A percentile compares a stretch with the other conserved stretches of the same genome.
Evolutionary conservation across 2,113 vertebrate genomes (phyloP).

Genomic region (Zosterops pallidus): DNA sequence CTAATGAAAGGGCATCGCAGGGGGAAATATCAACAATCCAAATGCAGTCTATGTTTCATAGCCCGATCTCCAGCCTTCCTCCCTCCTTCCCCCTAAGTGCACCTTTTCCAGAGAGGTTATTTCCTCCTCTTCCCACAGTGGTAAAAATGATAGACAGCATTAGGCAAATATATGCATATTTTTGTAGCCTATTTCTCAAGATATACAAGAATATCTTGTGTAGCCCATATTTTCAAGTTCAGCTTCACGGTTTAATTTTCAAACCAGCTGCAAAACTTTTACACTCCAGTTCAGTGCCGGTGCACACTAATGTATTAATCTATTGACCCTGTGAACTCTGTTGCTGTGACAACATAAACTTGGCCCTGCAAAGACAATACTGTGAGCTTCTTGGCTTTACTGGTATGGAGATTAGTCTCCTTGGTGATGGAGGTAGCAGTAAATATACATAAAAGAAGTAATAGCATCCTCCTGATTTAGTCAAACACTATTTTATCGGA

Average conservation of each 20-base stretch:
- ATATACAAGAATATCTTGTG: neutral
- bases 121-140: neutral
- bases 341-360: slow-evolving; percentile 75
- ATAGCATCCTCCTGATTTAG: slow-evolving; percentile 20
- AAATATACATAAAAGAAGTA: slow-evolving; percentile 65
- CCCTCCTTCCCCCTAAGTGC: neutral
- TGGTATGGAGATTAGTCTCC: slow-evolving; percentile 72
- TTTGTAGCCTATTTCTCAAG: neutral
- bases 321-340: slow-evolving; percentile 47
- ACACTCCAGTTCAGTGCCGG: neutral
- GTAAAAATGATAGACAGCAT: neutral
- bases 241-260: slow-evolving; percentile 9
- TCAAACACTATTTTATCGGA: slow-evolving; percentile 9
- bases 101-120: neutral
- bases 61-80: neutral
- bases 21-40: slow-evolving; percentile 40
- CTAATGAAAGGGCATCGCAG: slow-evolving; percentile 21
- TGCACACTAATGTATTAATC: slow-evolving; percentile 50
- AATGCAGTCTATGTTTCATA: slow-evolving; percentile 22
- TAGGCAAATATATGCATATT: neutral
- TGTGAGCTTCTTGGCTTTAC: slow-evolving; percentile 63
- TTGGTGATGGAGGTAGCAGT: slow-evolving; percentile 71
- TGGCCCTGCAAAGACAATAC: slow-evolving; percentile 62
- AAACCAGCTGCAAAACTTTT: slow-evolving; percentile 38
- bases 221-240: neutral